A percentile compares a stretch with the other conserved stretches of the same genome.
Conservation (phyloP, 2,113 vertebrate genomes). For the Menidia beryllina region DNA sequence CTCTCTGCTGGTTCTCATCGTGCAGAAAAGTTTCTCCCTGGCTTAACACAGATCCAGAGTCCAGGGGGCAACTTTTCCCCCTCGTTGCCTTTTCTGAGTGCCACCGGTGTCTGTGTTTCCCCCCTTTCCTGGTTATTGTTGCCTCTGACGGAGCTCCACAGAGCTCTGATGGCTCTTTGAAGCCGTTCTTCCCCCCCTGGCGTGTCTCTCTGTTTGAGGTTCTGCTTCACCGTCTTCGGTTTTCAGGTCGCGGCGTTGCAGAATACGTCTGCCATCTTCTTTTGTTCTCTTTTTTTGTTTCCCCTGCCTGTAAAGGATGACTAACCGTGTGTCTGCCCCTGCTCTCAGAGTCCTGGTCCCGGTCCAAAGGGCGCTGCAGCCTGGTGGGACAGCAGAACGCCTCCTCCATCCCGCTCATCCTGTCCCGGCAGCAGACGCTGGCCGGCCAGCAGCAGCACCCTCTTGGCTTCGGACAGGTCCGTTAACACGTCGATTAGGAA, state of each 20-base stretch:
- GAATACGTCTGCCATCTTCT: conserved; percentile 15
- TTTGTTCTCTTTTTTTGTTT: not conserved
- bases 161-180: not conserved
- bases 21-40: conserved; percentile 21
- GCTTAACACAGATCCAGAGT: conserved; percentile 37
- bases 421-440: conserved; percentile 87
- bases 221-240: not conserved
- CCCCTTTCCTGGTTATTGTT: not conserved
- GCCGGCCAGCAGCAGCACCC: conserved; percentile 86
- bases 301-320: conserved; percentile 4
- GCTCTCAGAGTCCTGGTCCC: conserved; percentile 87
- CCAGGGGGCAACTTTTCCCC: conserved; percentile 28
- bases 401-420: conserved; percentile 77
- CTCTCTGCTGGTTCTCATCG: conserved; percentile 47
- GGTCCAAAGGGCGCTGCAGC: conserved; percentile 88
- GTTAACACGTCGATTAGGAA: too few relatives aligned
- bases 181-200: not conserved
- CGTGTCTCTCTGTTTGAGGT: conserved; percentile 44
- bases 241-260: conserved; percentile 18
- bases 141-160: not conserved
- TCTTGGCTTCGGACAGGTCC: conserved; percentile 91
- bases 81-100: conserved; percentile 64
- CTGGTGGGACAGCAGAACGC: conserved; percentile 84
- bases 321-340: conserved; percentile 12
- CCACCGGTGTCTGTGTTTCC: conserved; percentile 15